Base-by-base conservation (phyloP, 2,888 invertebrate species). In the Apoda limacodes region DNA sequence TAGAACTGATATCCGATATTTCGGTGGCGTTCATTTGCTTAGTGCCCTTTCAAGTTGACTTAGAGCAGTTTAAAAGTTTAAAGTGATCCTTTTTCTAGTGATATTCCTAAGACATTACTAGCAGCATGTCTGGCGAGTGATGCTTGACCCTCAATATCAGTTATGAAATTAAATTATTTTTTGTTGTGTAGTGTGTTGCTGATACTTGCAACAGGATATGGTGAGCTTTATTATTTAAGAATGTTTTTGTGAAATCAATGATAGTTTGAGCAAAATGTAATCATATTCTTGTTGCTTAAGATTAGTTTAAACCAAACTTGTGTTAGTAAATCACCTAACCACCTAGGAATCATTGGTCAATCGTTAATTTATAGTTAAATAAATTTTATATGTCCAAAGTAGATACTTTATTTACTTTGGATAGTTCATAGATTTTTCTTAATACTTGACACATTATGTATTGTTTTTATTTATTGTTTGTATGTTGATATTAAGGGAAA, bases 21-120 rank as follows among this genome's bases (percentile, higher is more conserved):
- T 72, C 65, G 68, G 70, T 75, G 78, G 72, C 65, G 65, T 74
- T 72, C 61, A 68, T 74, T 74, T 70, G 71, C 75, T 74, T 76
- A 74, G 70, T 76, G 72, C 69, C 74, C 74, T 67, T 63, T 69
- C 55, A 54, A 59, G 56, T 64, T 58, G 56, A 60, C 55, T 46
- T 56, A 57, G 47, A 51, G 48, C 53, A 40, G 48, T 46, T 52
- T 50, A 48, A 46, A 32, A 35, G 44, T 43, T 48, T 47, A 43
- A 54, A 55, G 57, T 55, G 54, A 54, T 56, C 58, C 58, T 55
- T 55, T 51, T 63, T 54, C 56, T 55, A 61, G 68, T 69, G 67
- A 65, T 69, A 66, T 66, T 63, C 56, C 54, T 40, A 34, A 37
- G 25, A 40, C 44, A 45, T 49, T 43, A 38, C 41, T 42, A 37